Percentiles rank a stretch among this genome's conserved stretches.
phyloP scores from a whole-genome alignment of 2,797 vertebrate species.

The Sebastes matsubarae region DNA sequence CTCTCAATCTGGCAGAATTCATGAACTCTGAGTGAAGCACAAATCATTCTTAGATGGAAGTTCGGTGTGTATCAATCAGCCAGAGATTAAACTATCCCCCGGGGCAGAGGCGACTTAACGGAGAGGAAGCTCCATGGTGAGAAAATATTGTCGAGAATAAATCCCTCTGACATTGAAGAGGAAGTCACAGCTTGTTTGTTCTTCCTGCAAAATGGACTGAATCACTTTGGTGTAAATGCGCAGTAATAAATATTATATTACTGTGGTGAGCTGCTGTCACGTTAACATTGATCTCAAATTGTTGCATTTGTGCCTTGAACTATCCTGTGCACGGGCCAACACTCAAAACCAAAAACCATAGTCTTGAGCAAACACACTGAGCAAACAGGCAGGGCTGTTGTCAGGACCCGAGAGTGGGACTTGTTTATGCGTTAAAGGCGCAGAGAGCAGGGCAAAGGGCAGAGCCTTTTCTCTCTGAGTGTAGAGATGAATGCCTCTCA shows the following conservation, averaged over 20 bases:
- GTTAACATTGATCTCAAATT: slow-evolving; percentile 20
- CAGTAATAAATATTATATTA: slow-evolving; percentile 50
- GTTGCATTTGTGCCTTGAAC: slow-evolving; percentile 22
- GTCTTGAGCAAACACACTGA: slow-evolving; percentile 62
- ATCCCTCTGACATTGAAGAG: slow-evolving; percentile 38
- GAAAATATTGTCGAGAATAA: slow-evolving; percentile 28
- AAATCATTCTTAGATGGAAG: slow-evolving; percentile 40
- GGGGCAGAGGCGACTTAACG: background rate
- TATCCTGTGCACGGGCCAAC: slow-evolving; percentile 25
- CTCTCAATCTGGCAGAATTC: slow-evolving; percentile 56
- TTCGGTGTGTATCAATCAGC: background rate
- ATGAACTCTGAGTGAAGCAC: slow-evolving; percentile 42
- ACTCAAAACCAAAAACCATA: slow-evolving; percentile 26
- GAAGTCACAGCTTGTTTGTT: slow-evolving; percentile 53
- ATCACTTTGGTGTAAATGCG: slow-evolving; percentile 22
- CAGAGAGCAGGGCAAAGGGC: slow-evolving; percentile 46
- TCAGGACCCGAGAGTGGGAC: slow-evolving; percentile 8
- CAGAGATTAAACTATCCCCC: slow-evolving; percentile 12
- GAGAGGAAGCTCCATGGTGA: slow-evolving; percentile 19
- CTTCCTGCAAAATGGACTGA: slow-evolving; percentile 16
- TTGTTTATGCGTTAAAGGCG: slow-evolving; percentile 50
- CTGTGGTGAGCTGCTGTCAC: slow-evolving; percentile 25
- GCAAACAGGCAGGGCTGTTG: slow-evolving; percentile 62
- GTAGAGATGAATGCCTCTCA: slow-evolving; percentile 48
- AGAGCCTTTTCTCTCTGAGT: slow-evolving; percentile 23